Conservation (phyloP, 2,113 vertebrate species). For the Poeciliopsis occidentalis region DNA sequence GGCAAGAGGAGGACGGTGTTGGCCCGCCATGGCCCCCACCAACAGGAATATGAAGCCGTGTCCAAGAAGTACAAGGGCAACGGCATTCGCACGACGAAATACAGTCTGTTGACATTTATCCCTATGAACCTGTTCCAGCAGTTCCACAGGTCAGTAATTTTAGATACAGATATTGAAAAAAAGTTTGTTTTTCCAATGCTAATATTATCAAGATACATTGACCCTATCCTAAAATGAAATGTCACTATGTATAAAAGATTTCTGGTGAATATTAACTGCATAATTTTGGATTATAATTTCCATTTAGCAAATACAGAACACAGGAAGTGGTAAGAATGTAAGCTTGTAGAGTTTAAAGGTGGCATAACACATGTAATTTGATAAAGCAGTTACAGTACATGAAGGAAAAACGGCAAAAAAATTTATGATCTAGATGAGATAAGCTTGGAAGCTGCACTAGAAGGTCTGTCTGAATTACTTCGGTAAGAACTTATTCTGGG, state of each 20-base stretch:
- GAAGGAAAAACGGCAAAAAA: background rate
- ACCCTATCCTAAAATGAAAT: background rate
- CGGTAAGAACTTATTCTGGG: background rate
- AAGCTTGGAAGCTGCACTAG: background rate
- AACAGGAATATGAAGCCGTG: conserved; percentile 82
- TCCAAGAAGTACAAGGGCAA: conserved; percentile 86
- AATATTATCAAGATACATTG: background rate
- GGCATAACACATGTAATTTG: background rate
- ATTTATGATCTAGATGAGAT: background rate
- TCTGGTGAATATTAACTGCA: no score
- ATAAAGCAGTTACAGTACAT: background rate
- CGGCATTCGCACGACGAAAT: conserved; percentile 93
- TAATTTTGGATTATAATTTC: no score
- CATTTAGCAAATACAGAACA: background rate
- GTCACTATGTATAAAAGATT: no score
- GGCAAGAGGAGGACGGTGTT: conserved; percentile 85
- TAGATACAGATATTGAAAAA: background rate
- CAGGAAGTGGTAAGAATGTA: background rate
- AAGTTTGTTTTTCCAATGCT: background rate
- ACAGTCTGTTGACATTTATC: conserved; percentile 90
- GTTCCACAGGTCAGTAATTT: conserved; percentile 88
- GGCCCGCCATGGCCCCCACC: conserved; percentile 79
- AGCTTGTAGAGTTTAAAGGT: background rate
- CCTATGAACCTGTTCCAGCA: conserved; percentile 97
- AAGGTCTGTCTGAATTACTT: background rate